Base-by-base conservation (phyloP, 2,113 vertebrate genomes). In the Neolamprologus tretocephalus region DNA sequence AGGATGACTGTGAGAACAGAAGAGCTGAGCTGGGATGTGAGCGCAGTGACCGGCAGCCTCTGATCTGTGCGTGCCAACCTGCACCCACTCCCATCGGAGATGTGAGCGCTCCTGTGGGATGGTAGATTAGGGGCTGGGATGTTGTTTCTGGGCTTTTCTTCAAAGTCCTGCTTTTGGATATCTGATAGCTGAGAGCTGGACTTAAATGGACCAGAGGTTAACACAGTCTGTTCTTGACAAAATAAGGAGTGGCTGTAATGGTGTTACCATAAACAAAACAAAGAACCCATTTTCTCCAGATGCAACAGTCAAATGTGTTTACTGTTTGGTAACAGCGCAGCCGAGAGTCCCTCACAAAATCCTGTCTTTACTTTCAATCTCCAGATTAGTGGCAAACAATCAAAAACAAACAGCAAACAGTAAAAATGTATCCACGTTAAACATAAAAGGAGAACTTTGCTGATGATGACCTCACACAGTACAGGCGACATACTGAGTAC, bases 1-100 rank as follows among this genome's bases (percentile, higher is more conserved):
- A 94, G 88, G 90, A 94, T 89, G 92, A 93, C 87, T 73, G 40
- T 19, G 73, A 63, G 83, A 86, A 19, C 6, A 49, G 78, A 66
- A 63, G 84, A 63, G 71, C 58, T 49, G 8, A 66, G 42, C 73
- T 78, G 9, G 17, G 73, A 78, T 31, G 68, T 3, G 40, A 55
- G 73, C 31, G 28, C 35, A 42, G n/a, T 9, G 57, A 53, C 63
- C 2, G 55, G 26, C 55, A 26, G 40, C 68, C 86, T 58, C 53
- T 79, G 86, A 71, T 84, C 75, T 49, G 66, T 31, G 33, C 0
- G 31, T 9, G 63, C 83, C 68, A 47, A 17, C 40, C 82, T 82
- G 54, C 37, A 51, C 35, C 54, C 61, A 53, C 53, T 47, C 49
- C 37, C 33, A n/a, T 28, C 49, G 5, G 17, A 78, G 26, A 33